These are phyloP conservation scores for Oscheius sp. DNA, from an alignment of 2,888 invertebrate genomes.

Conservation along the genomic window DNA sequence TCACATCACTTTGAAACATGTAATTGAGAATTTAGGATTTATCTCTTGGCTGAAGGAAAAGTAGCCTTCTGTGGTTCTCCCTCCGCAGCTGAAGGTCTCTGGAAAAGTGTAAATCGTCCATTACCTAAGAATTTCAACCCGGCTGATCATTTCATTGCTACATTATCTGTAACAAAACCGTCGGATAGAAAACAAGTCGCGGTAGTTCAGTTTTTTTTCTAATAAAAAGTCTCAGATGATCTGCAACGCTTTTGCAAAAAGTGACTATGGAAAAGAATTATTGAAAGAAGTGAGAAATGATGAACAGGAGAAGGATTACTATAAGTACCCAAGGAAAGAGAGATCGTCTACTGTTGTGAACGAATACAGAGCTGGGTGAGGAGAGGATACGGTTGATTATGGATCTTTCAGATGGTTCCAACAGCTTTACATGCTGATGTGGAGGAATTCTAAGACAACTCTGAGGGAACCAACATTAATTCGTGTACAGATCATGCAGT, in stretches of 20 bases:
- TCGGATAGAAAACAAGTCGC: conserved; percentile 20
- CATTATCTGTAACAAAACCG: conserved; percentile 50
- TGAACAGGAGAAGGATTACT: background rate
- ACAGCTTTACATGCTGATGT: conserved; percentile 87
- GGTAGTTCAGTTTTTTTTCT: too few relatives aligned
- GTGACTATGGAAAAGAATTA: conserved; percentile 38
- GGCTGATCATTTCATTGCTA: conserved; percentile 71
- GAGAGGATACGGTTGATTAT: conserved; percentile 11
- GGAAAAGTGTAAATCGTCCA: conserved; percentile 55
- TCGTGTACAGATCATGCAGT: conserved; percentile 87
- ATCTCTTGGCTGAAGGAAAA: conserved; percentile 60
- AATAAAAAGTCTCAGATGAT: conserved; percentile 38
- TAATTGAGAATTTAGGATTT: conserved; percentile 49
- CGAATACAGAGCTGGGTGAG: background rate
- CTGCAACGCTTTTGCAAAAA: conserved; percentile 36
- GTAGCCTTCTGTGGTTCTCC: conserved; percentile 62
- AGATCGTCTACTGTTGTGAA: background rate
- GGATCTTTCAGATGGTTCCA: conserved; percentile 84
- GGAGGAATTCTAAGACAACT: conserved; percentile 90
- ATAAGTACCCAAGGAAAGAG: background rate
- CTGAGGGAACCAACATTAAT: conserved; percentile 89
- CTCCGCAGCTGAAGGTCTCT: conserved; percentile 53
- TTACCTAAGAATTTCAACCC: conserved; percentile 70
- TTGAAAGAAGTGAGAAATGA: conserved; percentile 31
- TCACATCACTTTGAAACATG: conserved; percentile 70